These are phyloP conservation scores for Drosophila bifasciata DNA, from an alignment of 1,140 invertebrate genomes.

Conservation along the genomic window DNA sequence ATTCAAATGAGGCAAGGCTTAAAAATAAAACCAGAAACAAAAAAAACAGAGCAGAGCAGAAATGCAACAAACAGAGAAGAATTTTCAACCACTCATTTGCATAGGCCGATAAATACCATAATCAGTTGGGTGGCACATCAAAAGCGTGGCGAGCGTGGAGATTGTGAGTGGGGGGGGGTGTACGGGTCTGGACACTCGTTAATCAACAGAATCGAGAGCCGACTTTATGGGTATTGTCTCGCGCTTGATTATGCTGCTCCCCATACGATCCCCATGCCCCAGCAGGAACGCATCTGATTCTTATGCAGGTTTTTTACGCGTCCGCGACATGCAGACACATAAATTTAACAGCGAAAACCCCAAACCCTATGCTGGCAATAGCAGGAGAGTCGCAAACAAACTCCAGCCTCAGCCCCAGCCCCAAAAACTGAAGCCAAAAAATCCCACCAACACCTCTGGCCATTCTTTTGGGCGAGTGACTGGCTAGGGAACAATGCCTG, in stretches of 20 bases:
- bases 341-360: constrained; percentile 54
- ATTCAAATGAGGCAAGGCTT: constrained; percentile 42
- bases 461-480: not conserved
- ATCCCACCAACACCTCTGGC: constrained; percentile 5
- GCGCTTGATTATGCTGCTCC: constrained; percentile 72
- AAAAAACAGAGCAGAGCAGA: not conserved
- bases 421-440: not conserved
- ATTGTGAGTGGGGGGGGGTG: not conserved
- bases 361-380: no score
- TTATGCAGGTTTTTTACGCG: constrained; percentile 68
- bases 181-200: constrained; percentile 35
- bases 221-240: constrained; percentile 70
- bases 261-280: constrained; percentile 9
- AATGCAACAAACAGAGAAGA: not conserved
- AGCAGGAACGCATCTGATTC: constrained; percentile 59
- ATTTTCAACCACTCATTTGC: constrained; percentile 30
- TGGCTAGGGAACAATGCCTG: constrained; percentile 34
- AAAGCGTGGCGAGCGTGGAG: not conserved
- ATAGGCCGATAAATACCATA: constrained; percentile 54
- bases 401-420: constrained; percentile 1
- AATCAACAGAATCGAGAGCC: constrained; percentile 46
- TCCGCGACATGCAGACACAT: constrained; percentile 75
- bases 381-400: no score
- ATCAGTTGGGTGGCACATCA: constrained; percentile 22
- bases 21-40: constrained; percentile 8